Base-by-base conservation (phyloP, 2,888 invertebrate genomes). In the Cryptocheilus praepositus region DNA sequence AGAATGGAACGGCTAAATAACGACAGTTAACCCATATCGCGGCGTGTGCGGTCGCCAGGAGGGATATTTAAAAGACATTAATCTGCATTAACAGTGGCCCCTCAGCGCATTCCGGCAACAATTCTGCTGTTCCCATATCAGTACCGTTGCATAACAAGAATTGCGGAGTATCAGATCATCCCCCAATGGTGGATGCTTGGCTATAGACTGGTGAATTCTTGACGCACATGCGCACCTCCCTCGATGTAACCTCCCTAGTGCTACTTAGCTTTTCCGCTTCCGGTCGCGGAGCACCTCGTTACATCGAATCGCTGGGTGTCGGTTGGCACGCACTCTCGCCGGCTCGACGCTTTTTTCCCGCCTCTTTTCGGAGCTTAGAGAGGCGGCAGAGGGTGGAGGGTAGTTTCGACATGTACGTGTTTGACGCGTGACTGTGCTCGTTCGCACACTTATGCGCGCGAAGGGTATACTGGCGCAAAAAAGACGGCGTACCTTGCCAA, bases 211-310 rank as follows among this genome's bases (percentile, higher is more conserved):
- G 25, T 4, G 36, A 36, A 11, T 7, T 1, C 36, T 4, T 11
- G 8, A 59, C 46, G 61, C 53, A 43, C 46, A 51, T 68, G 53
- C 63, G 70, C 44, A 54, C 21, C 22, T 57, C 22, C 46, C 21
- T 25, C 21, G 28, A 21, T 44, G 22, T 56, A 55, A 18, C 63
- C 67, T 61, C 36, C 36, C 55, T 59, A 28, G 36, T 51, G 52
- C 62, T 74, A 78, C 73, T 76, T 79, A 75, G 59, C 73, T 73
- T 61, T 82, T 82, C 81, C 79, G 72, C 44, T 80, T 76, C 71
- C 77, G 79, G 67, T 73, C 65, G 64, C 70, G 71, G 74, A 80
- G 77, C 76, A 80, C 72, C 80, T 82, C 82, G 81, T 82, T 82
- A 81, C 79, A 68, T 73, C 68, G 71, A 70, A 68, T 68, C 72